A percentile compares a stretch with the other conserved stretches of the same genome.
These are phyloP conservation scores for Steromphala cineraria DNA, from an alignment of 2,888 invertebrate genomes.

Conservation along the genomic window DNA sequence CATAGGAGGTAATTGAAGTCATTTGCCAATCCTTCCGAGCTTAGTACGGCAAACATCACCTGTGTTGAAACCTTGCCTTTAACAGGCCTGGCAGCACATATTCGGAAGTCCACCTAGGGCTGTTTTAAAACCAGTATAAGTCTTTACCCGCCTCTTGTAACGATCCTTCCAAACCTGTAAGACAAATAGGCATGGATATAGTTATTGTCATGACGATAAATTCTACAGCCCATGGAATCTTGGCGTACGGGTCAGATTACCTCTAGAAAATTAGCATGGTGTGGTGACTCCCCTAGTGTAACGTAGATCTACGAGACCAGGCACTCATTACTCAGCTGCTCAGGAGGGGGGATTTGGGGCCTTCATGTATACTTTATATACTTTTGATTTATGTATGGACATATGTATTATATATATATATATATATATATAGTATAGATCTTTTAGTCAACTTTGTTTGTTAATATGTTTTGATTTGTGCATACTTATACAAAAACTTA, in stretches of 20 bases:
- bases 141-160: conserved; percentile 33
- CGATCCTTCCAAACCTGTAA: conserved; percentile 30
- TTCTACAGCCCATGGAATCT: neutral
- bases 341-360: too few species aligned
- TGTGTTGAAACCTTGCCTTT: neutral
- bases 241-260: neutral
- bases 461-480: too few species aligned
- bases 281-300: neutral
- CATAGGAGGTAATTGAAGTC: conserved; percentile 9
- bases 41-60: conserved; percentile 18
- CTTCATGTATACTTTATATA: too few species aligned
- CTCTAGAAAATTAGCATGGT: neutral
- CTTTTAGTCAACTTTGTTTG: too few species aligned
- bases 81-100: neutral
- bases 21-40: conserved; percentile 22
- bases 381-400: too few species aligned
- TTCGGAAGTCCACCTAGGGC: neutral
- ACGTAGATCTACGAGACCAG: neutral
- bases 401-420: too few species aligned
- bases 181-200: conserved; percentile 18
- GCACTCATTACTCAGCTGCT: too few species aligned
- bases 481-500: too few species aligned
- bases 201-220: neutral
- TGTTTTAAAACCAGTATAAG: conserved; percentile 36
- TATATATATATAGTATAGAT: too few species aligned